Base-by-base conservation (phyloP, 2,888 invertebrate species). In the Cryptosula pallasiana region DNA sequence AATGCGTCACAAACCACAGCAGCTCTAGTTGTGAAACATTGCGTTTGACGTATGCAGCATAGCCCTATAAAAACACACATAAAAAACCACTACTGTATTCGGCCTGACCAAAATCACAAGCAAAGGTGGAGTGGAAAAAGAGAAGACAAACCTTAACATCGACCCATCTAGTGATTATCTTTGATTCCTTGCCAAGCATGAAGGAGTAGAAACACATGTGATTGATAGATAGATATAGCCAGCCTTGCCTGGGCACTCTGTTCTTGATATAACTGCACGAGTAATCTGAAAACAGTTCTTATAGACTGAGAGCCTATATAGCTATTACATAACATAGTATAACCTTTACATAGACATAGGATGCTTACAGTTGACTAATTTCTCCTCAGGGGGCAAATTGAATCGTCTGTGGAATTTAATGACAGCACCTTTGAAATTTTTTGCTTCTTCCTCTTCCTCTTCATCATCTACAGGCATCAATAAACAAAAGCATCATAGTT, bases 201-300 rank as follows among this genome's bases (percentile, higher is more conserved):
- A 93, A 95, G 0, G 97, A 93, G 85, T 97, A 92, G 86, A 98
- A 99, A 83, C 95, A 95, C 83, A 97, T 89, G 84, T 95, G 94
- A 83, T 95, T 94, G 45, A 98, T 91, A 27, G 96, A 95, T n/a
- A 98, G 88, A 83, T 97, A 99, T 83, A 98, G 88, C 91, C 95
- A 94, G 36, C 98, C 98, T 87, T 97, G 97, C n/a, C 93, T 88
- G 0, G 96, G 97, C 77, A 98, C 88, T 83, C 91, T 91, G 45
- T 93, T 91, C 85, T 94, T 95, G 91, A 94, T 93, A 82, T 93
- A 95, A 82, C 96, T 96, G 82, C 81, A 88, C 13, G 87, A 87
- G 77, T 88, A 88, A 78, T 88, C 87, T 88, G 75, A 5, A 74
- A 74, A 35, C 55, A 23, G 34, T 20, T 20, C 5, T n/a, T n/a